Base-by-base conservation (phyloP, 2,888 invertebrate genomes). In the Microplitis manilae region DNA sequence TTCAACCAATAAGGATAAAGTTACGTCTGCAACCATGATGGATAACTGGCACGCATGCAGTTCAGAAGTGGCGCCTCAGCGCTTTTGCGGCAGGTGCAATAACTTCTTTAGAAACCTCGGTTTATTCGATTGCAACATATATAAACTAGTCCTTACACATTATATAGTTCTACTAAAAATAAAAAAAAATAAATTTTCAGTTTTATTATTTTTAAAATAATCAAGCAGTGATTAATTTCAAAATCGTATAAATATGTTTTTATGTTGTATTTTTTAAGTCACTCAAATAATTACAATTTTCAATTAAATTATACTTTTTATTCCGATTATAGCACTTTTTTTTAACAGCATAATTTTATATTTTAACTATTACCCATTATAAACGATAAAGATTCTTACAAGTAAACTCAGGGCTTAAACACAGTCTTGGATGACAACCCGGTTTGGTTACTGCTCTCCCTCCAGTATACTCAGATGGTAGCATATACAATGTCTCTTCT, bases 21-120 rank as follows among this genome's bases (percentile, higher is more conserved):
- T 88, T 88, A 89, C 91, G 91, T 91, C 91, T 91, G 90, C 90
- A 90, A 91, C 92, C 92, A 93, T 92, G 92, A 93, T 93, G 92
- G 92, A 92, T 92, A 86, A 85, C 87, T 83, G 83, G 87, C 86
- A 86, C 85, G 85, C 87, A 87, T 88, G 87, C 88, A 89, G 88
- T 89, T 88, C 85, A 88, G 88, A 89, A 89, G 87, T 87, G 87
- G 88, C 88, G 90, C 88, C 87, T 76, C 86, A 82, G 81, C 75
- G 85, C 84, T 82, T 82, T 81, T 79, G 85, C 86, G 90, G 90
- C 89, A 90, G 89, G 90, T 89, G 90, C 86, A 85, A 84, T 77
- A 88, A 88, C 87, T 87, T 84, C 82, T 81, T 78, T 9, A 41
- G 59, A 67, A 50, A 38, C 65, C 38, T 67, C 17, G 17, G 50